Conservation (phyloP, 2,797 vertebrate genomes). For the Lepidocolaptes lacrymiger region DNA sequence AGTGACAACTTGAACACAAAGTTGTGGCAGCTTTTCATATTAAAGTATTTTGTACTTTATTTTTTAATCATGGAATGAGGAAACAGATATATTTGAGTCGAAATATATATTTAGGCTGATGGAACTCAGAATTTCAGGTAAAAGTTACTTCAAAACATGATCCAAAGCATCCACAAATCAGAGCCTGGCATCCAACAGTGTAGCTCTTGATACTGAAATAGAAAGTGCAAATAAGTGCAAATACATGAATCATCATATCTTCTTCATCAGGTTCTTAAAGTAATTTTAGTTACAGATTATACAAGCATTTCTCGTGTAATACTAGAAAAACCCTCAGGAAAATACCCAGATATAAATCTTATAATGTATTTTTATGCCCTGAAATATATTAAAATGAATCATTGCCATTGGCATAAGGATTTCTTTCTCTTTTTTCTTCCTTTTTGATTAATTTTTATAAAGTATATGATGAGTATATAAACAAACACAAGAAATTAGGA, state of each 20-base stretch:
- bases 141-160: background rate
- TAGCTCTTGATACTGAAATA: background rate
- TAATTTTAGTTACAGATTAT: background rate
- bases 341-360: background rate
- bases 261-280: background rate
- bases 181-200: background rate
- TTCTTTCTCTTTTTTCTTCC: rapidly evolving
- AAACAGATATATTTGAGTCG: background rate
- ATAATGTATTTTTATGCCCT: background rate
- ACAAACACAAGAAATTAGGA: constrained; percentile 10
- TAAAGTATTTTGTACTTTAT: constrained; percentile 65
- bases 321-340: rapidly evolving
- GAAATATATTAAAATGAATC: background rate
- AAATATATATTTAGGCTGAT: background rate
- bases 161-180: background rate
- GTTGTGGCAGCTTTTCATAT: constrained; percentile 56
- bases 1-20: constrained; percentile 23
- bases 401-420: background rate
- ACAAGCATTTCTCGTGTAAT: background rate
- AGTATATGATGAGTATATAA: background rate
- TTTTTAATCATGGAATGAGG: constrained; percentile 68
- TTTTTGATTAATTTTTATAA: background rate
- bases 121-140: background rate
- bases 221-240: background rate
- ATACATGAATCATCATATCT: background rate